Base-by-base conservation (phyloP, 2,888 invertebrate species). In the Melanostoma mellinum region DNA sequence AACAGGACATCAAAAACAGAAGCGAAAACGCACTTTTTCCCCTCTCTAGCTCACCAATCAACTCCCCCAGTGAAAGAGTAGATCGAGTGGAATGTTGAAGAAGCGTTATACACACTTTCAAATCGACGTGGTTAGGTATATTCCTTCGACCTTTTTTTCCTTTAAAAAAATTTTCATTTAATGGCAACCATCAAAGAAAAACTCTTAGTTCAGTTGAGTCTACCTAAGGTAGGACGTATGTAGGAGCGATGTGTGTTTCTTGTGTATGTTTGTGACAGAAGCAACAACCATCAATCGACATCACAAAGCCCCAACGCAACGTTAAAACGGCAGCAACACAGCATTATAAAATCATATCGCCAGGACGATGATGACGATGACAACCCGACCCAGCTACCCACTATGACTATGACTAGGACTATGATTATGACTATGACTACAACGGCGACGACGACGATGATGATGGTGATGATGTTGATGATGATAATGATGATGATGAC, bases 111-210 rank as follows among this genome's bases (percentile, higher is more conserved):
- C 65, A 78, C 72, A 61, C 36, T 69, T 61, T 46, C 58, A 68
- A 75, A 67, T 60, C 56, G 61, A 46, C 46, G 53, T 61, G 36
- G 56, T 53, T 20, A 36, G 52, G 58, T 42, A 9, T 56, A 33
- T 32, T 8, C 44, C 10, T n/a, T 48, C 36, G 42, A 52, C n/a
- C 42, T 52, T 40, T 32, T 9, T 44, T 33, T 60, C 9, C 44
- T 32, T 8, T 53, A 20, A 20, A 20, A 20, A 20, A 20, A 20
- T 58, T 63, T 20, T 8, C 58, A 36, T 69, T 58, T 75, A 75
- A 76, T 76, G 68, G 76, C 38, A 76, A 76, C 60, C 53, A 76
- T 61, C 76, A 76, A 73, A 76, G 63, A 40, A 69, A 71, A 71
- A 48, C 56, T 77, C 69, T 63, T 58, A 32, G 65, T 56, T 53